A percentile compares a stretch with the other conserved stretches of the same genome.
phyloP scores from a whole-genome alignment of 2,888 invertebrate species.

The Elmis aenea region DNA sequence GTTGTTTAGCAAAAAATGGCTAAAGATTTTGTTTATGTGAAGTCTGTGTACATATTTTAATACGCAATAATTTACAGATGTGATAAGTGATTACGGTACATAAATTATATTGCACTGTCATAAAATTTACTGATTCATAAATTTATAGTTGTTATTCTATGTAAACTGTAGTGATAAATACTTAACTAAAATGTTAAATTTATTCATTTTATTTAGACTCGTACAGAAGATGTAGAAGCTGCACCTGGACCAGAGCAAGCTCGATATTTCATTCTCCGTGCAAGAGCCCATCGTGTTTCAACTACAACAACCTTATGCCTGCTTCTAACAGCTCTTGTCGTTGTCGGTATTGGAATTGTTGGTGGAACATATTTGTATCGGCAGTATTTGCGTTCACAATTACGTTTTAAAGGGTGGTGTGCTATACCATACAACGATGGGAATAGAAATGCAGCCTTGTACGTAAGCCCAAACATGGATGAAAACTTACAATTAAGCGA shows the following conservation, averaged over 20 bases:
- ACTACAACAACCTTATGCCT: constrained; percentile 63
- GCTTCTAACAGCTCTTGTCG: constrained; percentile 62
- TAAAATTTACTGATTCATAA: too few species aligned
- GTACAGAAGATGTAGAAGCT: constrained; percentile 48
- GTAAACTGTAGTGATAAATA: too few species aligned
- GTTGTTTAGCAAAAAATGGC: constrained; percentile 10
- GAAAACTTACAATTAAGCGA: constrained; percentile 10
- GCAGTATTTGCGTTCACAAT: constrained; percentile 61
- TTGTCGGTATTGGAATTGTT: constrained; percentile 65
- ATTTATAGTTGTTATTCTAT: too few species aligned
- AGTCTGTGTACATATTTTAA: too few species aligned
- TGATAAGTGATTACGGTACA: too few species aligned
- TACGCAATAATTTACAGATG: too few species aligned
- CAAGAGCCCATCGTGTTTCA: constrained; percentile 53
- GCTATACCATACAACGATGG: constrained; percentile 55
- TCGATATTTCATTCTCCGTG: constrained; percentile 45
- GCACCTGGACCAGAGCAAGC: constrained; percentile 35
- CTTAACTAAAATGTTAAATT: too few species aligned
- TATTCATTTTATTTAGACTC: too few species aligned
- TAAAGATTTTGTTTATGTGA: too few species aligned
- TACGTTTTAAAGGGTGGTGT: constrained; percentile 64
- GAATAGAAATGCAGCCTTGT: constrained; percentile 26
- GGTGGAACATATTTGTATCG: constrained; percentile 73
- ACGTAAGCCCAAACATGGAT: constrained; percentile 8
- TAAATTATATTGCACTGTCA: too few species aligned